Conservation (phyloP, 30 jellyfish, hydroid and myxozoan species). For the Pelagia noctiluca region DNA sequence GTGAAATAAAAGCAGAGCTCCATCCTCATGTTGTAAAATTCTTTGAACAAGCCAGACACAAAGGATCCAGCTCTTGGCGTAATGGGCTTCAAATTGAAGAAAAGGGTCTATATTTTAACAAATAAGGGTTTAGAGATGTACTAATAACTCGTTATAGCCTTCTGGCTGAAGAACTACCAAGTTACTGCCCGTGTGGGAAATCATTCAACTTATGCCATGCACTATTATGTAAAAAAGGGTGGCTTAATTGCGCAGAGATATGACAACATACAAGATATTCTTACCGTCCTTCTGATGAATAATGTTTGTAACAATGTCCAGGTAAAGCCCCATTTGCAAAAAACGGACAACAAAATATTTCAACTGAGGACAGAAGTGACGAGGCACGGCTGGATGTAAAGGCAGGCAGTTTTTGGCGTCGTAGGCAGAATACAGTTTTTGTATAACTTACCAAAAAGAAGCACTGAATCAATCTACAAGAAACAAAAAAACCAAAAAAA, state of each 20-base stretch:
- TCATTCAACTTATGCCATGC: constrained; percentile 13
- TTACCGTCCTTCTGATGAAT: neutral
- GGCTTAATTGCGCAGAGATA: neutral
- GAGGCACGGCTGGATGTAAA: constrained; percentile 20
- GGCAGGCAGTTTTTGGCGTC: constrained; percentile 12
- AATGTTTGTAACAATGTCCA: neutral
- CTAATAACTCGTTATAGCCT: neutral
- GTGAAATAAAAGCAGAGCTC: too few species aligned
- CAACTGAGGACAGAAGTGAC: neutral
- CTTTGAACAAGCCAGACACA: neutral
- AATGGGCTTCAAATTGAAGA: neutral
- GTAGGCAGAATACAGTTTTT: constrained; percentile 13
- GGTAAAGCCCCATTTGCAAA: neutral
- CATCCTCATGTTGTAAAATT: neutral
- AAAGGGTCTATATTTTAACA: neutral
- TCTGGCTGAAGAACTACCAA: constrained; percentile 14
- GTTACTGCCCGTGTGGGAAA: constrained; percentile 12
- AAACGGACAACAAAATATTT: neutral
- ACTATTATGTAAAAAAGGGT: constrained; percentile 4
- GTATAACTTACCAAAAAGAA: neutral
- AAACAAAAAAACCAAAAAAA: neutral
- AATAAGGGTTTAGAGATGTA: constrained; percentile 35
- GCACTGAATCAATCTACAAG: neutral
- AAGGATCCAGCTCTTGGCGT: neutral
- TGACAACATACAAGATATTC: neutral